Percentiles rank a stretch among this genome's conserved stretches.
phyloP scores from a whole-genome alignment of 2,888 invertebrate genomes.

The Leucania comma region DNA sequence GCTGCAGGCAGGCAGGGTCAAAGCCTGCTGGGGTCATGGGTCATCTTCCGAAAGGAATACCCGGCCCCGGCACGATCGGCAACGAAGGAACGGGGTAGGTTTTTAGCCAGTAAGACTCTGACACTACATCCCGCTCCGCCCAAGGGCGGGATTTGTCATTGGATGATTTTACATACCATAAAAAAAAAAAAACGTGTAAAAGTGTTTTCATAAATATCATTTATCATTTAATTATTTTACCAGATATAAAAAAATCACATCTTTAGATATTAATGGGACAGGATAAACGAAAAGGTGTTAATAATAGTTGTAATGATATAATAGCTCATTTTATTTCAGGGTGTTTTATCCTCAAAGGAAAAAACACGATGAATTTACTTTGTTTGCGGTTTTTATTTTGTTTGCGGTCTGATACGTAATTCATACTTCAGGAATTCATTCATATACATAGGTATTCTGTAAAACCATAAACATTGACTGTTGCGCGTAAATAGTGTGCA shows the following conservation, averaged over 20 bases:
- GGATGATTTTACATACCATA: too few species aligned
- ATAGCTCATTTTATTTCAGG: not conserved
- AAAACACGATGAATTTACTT: not conserved
- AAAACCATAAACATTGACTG: not conserved
- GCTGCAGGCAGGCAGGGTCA: too few species aligned
- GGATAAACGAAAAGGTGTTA: not conserved
- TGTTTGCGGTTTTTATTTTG: not conserved
- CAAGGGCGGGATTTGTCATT: too few species aligned
- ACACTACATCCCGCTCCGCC: too few species aligned
- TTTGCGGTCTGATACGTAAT: conserved; percentile 1
- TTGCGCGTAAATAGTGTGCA: not conserved
- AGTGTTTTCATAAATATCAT: too few species aligned
- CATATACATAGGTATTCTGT: conserved; percentile 3
- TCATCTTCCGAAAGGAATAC: too few species aligned
- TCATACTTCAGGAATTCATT: not conserved
- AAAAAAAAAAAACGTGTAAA: too few species aligned
- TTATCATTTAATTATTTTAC: too few species aligned
- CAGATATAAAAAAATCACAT: not conserved
- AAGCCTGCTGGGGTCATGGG: too few species aligned
- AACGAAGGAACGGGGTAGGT: too few species aligned
- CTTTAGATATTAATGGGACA: not conserved
- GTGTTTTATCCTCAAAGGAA: not conserved
- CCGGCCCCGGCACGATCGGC: too few species aligned
- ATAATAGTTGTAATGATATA: not conserved
- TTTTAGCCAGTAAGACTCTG: too few species aligned